Evolutionary conservation across 2,113 vertebrate genomes (phyloP).

Genomic region (Marmota monax): DNA sequence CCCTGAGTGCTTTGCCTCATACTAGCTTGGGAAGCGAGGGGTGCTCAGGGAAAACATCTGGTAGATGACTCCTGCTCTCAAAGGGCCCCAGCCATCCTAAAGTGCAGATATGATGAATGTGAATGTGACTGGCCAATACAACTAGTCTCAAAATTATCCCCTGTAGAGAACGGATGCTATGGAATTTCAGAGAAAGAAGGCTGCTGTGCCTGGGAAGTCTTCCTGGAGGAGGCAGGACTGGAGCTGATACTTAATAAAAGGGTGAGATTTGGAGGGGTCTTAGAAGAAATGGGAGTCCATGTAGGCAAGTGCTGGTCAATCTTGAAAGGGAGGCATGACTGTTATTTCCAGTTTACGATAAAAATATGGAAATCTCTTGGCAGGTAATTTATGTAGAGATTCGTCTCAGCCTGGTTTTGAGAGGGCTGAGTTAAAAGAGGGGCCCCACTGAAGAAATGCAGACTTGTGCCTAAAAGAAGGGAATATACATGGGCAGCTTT

Average conservation of each 20-base stretch:
- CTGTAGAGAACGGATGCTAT: background rate
- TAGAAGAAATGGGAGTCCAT: background rate
- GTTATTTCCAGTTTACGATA: conserved; percentile 25
- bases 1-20: background rate
- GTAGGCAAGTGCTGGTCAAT: background rate
- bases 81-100: conserved; percentile 19
- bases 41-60: background rate
- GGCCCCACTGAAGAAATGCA: background rate
- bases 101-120: conserved; percentile 47
- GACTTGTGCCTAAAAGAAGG: background rate
- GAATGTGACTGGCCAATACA: background rate
- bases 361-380: conserved; percentile 19
- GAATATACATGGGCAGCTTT: background rate
- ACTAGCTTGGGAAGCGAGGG: background rate
- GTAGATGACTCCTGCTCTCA: conserved; percentile 29
- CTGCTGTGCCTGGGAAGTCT: background rate
- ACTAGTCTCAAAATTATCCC: conserved; percentile 7
- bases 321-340: background rate
- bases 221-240: background rate
- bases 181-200: background rate
- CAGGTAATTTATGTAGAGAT: background rate
- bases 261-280: background rate
- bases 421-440: background rate
- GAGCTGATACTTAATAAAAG: conserved; percentile 3
- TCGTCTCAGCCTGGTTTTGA: background rate